These are phyloP conservation scores for Andrena hattorfiana DNA, from an alignment of 2,888 invertebrate genomes.

Conservation along the genomic window DNA sequence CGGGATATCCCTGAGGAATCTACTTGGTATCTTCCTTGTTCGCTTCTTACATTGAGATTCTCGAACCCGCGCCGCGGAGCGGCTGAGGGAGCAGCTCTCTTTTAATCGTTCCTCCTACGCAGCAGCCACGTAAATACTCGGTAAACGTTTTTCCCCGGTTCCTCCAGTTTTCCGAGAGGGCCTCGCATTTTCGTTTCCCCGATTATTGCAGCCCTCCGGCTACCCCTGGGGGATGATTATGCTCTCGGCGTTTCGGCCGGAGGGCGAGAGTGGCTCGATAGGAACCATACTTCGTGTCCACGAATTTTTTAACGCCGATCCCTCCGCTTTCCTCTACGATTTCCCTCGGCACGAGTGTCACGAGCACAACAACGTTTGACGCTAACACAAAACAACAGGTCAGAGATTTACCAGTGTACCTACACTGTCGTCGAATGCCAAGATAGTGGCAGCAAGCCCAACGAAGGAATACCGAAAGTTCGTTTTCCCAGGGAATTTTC, in stretches of 20 bases:
- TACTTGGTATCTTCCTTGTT: conserved; percentile 34
- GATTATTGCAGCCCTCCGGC: conserved; percentile 9
- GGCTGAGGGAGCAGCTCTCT: conserved; percentile 8
- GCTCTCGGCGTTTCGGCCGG: conserved; percentile 19
- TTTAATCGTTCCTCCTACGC: conserved; percentile 41
- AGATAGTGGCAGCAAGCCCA: too few species aligned
- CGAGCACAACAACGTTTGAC: too few species aligned
- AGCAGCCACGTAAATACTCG: conserved; percentile 24
- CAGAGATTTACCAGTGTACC: too few species aligned
- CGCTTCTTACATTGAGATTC: conserved; percentile 14
- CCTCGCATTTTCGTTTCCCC: conserved; percentile 5
- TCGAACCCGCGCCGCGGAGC: background rate
- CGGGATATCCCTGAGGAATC: conserved; percentile 53
- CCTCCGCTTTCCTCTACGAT: background rate
- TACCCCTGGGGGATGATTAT: conserved; percentile 1
- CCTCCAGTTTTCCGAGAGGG: background rate
- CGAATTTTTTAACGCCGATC: background rate
- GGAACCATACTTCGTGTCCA: background rate
- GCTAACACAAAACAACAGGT: too few species aligned
- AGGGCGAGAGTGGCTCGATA: conserved; percentile 8
- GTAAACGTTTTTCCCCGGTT: conserved; percentile 26
- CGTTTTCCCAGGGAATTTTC: background rate
- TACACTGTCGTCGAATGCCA: too few species aligned
- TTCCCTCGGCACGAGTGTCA: background rate
- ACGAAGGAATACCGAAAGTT: background rate